These are phyloP conservation scores for Cephalopachus bancanus DNA, from an alignment of 2,797 vertebrate genomes.

Conservation along the genomic window DNA sequence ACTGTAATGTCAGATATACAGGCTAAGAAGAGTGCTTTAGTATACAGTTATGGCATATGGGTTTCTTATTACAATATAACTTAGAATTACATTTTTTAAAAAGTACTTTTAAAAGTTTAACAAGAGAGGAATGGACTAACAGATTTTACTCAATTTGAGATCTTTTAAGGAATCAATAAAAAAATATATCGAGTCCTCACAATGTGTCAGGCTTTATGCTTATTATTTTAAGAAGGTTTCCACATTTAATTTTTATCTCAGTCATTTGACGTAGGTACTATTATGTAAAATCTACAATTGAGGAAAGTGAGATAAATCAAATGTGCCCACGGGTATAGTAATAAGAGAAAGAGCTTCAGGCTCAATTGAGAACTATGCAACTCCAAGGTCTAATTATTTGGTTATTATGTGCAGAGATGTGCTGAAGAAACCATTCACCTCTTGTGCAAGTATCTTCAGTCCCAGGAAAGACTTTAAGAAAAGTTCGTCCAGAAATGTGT, in stretches of 20 bases:
- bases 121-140: neutral
- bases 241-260: neutral
- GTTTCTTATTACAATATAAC: neutral
- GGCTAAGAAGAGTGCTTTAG: neutral
- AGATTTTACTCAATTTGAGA: conserved; percentile 13
- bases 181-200: neutral
- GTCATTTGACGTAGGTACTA: neutral
- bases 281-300: neutral
- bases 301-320: neutral
- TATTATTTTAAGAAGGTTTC: neutral
- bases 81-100: neutral
- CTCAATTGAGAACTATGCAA: neutral
- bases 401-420: neutral
- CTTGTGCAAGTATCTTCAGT: neutral
- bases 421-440: neutral
- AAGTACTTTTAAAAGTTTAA: neutral
- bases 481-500: neutral
- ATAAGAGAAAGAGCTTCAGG: neutral
- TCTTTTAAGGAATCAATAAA: neutral
- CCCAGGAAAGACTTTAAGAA: neutral
- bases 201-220: neutral
- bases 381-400: no score
- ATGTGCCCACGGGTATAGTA: no score
- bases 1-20: neutral
- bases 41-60: neutral